Percentiles rank a stretch among this genome's conserved stretches.
Evolutionary conservation across 1,140 invertebrate genomes (phyloP).

Genomic region (Goniozus legneri): DNA sequence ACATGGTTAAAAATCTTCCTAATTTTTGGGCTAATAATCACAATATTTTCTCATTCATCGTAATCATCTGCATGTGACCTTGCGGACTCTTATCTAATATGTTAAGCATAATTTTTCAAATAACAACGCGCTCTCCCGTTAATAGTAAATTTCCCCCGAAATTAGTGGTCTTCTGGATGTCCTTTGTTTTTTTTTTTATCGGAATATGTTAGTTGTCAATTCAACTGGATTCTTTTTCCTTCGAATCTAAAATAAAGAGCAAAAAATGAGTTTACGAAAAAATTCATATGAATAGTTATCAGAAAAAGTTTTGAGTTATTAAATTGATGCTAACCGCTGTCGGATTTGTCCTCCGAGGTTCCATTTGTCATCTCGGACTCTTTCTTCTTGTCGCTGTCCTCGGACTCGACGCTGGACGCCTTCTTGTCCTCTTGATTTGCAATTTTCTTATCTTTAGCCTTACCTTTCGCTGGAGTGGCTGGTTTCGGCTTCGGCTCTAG

Average conservation of each 20-base stretch:
- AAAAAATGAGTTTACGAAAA: conserved; percentile 3
- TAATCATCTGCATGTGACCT: conserved; percentile 18
- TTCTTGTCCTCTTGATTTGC: conserved; percentile 67
- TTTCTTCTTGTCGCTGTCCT: conserved; percentile 59
- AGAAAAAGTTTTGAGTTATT: neutral
- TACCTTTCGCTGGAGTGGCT: conserved; percentile 70
- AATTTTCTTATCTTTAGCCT: conserved; percentile 68
- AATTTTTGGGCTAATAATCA: neutral
- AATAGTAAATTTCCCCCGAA: conserved; percentile 14
- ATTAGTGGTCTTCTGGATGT: conserved; percentile 20
- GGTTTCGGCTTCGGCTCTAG: conserved; percentile 75
- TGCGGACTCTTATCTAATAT: neutral
- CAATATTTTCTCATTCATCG: conserved; percentile 2
- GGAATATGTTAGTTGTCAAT: conserved; percentile 28
- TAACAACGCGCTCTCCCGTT: conserved; percentile 18
- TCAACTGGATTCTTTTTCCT: conserved; percentile 57
- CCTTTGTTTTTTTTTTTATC: conserved; percentile 15
- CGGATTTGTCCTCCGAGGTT: conserved; percentile 54
- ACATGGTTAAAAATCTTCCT: neutral
- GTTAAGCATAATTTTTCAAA: conserved; percentile 8
- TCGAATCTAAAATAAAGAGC: conserved; percentile 48
- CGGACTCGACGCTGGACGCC: conserved; percentile 48
- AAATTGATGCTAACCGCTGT: conserved; percentile 43
- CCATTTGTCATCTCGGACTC: conserved; percentile 54
- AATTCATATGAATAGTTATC: conserved; percentile 6